Evolutionary conservation across 2,113 vertebrate genomes (phyloP), one percentile per base, ranked within the genome.

Genomic region (Myiozetetes cayanensis): DNA sequence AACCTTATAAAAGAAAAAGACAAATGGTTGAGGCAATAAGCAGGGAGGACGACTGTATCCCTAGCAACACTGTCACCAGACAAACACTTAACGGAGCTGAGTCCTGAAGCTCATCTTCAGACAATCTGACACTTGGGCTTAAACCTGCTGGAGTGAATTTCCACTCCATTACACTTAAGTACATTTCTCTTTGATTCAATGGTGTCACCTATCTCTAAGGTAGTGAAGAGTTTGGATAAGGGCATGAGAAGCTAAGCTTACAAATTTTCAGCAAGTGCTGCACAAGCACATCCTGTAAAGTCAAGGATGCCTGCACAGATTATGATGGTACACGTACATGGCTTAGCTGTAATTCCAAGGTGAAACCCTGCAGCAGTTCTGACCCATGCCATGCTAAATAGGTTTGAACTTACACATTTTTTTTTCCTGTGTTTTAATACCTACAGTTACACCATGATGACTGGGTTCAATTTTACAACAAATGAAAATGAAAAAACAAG

Each of bases 121-220:
- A 89, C 56, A 80, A 73, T 87, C 88, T 90, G 92, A 68, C 75
- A 90, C 78, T 85, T 82, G 46, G 71, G 46, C 30, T 95, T 81
- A 95, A 91, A 85, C 73, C 58, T 85, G 41, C 59, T 91, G 80
- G 43, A 95, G 52, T 46, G 76, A 94, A 77, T 92, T 93, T 95
- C 74, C 62, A 53, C 84, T 93, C 87, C 77, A 70, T 78, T 94
- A 49, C 65, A 46, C 77, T 72, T 67, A 47, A 82, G 61, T 46
- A 14, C 80, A 76, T 89, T 94, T 94, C 66, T 58, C 59, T 73
- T 77, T 73, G 46, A 46, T 89, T 50, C 44, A 53, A 16, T 30
- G 46, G 70, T 91, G 81, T 93, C 84, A 81, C n/a, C 66, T 70
- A 28, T 85, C 85, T 52, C 30, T 65, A 44, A 2, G 3, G 41